A percentile compares a stretch with the other conserved stretches of the same genome.
phyloP scores from a whole-genome alignment of 2,113 vertebrate species.

The Eolophus roseicapilla region DNA sequence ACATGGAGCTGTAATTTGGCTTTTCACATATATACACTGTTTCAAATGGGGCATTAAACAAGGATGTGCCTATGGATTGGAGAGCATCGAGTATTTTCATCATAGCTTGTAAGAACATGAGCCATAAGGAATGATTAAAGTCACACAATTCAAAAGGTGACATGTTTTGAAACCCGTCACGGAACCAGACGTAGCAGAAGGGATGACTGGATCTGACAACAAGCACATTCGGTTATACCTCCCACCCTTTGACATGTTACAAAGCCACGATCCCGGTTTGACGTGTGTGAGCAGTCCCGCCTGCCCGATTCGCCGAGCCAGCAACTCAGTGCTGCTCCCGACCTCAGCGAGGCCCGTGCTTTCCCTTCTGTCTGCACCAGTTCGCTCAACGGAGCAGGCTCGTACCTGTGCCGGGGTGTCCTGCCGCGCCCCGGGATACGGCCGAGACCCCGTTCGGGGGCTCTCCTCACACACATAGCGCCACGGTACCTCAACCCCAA shows the following conservation, averaged over 20 bases:
- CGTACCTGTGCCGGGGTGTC: rapidly evolving
- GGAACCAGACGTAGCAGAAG: background rate
- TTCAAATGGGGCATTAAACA: background rate
- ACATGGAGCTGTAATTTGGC: background rate
- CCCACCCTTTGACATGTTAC: background rate
- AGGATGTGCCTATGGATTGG: background rate
- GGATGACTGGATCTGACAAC: background rate
- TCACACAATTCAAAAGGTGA: background rate
- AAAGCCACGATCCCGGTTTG: background rate
- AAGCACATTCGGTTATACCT: rapidly evolving
- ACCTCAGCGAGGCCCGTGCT: background rate
- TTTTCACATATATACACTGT: rapidly evolving
- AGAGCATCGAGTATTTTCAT: background rate
- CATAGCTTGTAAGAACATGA: background rate
- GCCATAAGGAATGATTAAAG: background rate
- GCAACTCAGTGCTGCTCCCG: background rate
- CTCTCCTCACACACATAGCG: background rate
- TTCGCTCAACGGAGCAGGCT: background rate
- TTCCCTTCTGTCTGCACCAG: rapidly evolving
- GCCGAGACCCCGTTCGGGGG: rapidly evolving
- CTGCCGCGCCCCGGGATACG: background rate
- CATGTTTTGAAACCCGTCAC: background rate
- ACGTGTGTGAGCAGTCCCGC: background rate
- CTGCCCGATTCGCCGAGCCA: background rate
- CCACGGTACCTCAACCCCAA: background rate